These are phyloP conservation scores for Suncus etruscus DNA, from an alignment of 2,113 vertebrate genomes.

Conservation along the genomic window DNA sequence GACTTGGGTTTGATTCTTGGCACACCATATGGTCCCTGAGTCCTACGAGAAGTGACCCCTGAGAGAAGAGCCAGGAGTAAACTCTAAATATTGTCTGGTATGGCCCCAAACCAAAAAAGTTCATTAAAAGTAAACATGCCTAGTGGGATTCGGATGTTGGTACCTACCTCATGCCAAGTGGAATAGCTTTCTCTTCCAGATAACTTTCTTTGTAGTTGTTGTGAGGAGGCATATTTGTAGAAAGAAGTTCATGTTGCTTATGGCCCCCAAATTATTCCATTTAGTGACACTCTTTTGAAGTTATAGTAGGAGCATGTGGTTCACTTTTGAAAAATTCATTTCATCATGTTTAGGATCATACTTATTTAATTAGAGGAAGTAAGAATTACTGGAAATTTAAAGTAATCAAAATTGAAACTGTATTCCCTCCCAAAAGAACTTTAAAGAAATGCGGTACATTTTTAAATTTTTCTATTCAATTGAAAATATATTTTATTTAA, in stretches of 20 bases:
- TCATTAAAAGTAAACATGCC: constrained; percentile 23
- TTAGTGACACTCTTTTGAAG: background rate
- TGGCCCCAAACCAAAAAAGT: too few relatives aligned
- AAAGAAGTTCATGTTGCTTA: background rate
- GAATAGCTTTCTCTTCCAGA: background rate
- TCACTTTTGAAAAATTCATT: constrained; percentile 49
- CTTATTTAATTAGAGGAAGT: constrained; percentile 56
- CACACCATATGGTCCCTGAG: too few relatives aligned
- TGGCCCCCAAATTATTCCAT: background rate
- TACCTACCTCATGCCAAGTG: background rate
- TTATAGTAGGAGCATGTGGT: constrained; percentile 40
- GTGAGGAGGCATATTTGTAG: background rate
- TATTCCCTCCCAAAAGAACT: background rate
- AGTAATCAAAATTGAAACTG: constrained; percentile 44
- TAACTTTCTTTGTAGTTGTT: background rate
- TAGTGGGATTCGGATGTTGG: background rate
- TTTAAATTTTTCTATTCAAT: constrained; percentile 54
- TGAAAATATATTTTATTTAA: constrained; percentile 43
- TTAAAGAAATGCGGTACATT: constrained; percentile 45
- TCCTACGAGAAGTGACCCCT: too few relatives aligned
- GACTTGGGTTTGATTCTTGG: too few relatives aligned
- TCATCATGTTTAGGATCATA: constrained; percentile 39
- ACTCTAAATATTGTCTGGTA: too few relatives aligned
- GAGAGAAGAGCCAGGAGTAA: too few relatives aligned
- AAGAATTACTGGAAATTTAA: constrained; percentile 61